Percentiles rank a stretch among this genome's conserved stretches.
Conservation (phyloP, 2,113 vertebrate species). For the Platysternon megacephalum region DNA sequence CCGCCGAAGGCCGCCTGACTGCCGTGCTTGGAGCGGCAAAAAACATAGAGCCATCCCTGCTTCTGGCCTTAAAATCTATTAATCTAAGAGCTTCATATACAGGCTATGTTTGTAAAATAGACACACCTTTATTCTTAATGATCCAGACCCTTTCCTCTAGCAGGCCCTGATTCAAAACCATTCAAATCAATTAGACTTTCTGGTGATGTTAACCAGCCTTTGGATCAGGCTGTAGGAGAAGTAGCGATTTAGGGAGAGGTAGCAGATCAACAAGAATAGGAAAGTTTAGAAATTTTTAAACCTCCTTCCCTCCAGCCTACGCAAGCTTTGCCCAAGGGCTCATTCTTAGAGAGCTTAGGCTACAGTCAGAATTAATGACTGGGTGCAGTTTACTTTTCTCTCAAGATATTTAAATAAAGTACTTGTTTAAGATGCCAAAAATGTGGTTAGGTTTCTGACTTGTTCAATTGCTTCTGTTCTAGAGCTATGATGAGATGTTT, state of each 20-base stretch:
- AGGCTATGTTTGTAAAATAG: not conserved
- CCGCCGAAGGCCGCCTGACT: too few relatives aligned
- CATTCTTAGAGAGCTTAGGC: too few relatives aligned
- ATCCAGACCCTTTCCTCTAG: not conserved
- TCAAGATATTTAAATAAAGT: not conserved
- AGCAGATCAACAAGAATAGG: not conserved
- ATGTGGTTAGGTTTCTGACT: not conserved
- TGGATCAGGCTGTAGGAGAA: not conserved
- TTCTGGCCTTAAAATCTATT: not conserved
- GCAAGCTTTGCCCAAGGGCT: not conserved
- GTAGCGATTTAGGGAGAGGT: not conserved
- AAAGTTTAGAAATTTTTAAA: not conserved
- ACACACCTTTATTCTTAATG: too few relatives aligned
- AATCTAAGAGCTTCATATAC: not conserved
- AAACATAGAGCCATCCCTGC: too few relatives aligned
- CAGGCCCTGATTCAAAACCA: not conserved
- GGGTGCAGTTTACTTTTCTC: not conserved
- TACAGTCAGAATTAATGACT: too few relatives aligned
- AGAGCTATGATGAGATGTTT: not conserved
- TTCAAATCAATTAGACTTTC: too few relatives aligned
- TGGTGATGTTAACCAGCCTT: not conserved
- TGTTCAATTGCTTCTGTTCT: not conserved
- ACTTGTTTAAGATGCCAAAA: not conserved
- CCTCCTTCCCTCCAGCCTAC: not conserved
- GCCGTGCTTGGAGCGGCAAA: too few relatives aligned